Evolutionary conservation across 2,888 invertebrate species (phyloP).

Genomic region (Neocrepidodera transversa): DNA sequence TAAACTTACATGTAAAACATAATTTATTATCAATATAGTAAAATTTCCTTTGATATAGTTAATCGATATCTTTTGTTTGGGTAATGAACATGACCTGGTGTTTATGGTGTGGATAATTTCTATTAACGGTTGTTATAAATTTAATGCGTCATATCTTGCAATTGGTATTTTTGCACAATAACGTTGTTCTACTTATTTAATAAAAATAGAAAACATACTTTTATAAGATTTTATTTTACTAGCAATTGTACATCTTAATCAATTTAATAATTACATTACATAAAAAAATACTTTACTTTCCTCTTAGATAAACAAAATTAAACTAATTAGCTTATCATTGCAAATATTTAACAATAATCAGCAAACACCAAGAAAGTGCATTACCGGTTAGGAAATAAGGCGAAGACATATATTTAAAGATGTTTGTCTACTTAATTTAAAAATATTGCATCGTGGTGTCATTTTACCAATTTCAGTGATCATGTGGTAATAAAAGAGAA

Average conservation of each 20-base stretch:
- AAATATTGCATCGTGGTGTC: conserved; percentile 5
- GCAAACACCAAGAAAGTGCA: background rate
- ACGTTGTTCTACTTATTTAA: background rate
- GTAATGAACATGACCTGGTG: no score
- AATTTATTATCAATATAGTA: no score
- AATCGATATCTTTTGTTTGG: no score
- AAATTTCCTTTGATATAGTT: no score
- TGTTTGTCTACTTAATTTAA: background rate
- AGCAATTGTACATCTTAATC: no score
- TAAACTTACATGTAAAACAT: no score
- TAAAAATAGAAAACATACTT: no score
- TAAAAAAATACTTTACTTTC: no score
- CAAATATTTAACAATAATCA: conserved; percentile 6
- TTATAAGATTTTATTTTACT: no score
- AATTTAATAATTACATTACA: no score
- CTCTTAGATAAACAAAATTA: background rate
- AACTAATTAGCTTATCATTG: background rate
- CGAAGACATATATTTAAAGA: conserved; percentile 6
- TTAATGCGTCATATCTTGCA: background rate
- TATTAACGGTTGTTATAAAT: no score
- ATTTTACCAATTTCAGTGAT: conserved; percentile 5
- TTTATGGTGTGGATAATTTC: no score
- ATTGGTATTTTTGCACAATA: background rate
- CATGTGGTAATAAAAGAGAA: conserved; percentile 20
- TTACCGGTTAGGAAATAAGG: background rate